phyloP scores from a whole-genome alignment of 2,888 invertebrate genomes.

The Leptinotarsa tumamoca region DNA sequence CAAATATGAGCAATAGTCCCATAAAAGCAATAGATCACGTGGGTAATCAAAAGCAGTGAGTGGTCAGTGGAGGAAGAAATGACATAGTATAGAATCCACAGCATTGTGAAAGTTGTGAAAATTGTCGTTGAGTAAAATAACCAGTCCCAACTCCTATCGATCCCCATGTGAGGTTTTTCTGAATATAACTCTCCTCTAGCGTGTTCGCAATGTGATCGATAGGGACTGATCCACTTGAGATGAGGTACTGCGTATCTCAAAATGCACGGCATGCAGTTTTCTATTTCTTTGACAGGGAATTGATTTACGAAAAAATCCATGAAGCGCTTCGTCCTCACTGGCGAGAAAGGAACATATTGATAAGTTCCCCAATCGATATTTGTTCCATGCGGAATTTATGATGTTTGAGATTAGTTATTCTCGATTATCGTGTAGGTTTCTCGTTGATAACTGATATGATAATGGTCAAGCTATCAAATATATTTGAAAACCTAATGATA shows the following conservation, averaged over 20 bases:
- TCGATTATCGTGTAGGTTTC: no score
- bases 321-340: no score
- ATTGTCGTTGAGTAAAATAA: neutral
- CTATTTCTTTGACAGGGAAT: neutral
- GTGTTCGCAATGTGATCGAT: neutral
- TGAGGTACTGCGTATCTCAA: neutral
- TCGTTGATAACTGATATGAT: no score
- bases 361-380: no score
- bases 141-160: neutral
- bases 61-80: neutral
- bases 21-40: neutral
- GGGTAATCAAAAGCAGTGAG: neutral
- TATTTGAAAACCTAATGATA: no score
- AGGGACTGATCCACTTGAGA: neutral
- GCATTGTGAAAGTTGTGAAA: neutral
- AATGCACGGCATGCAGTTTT: neutral
- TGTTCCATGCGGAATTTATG: no score
- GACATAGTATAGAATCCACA: neutral
- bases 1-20: neutral
- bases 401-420: no score
- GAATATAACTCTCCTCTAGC: neutral
- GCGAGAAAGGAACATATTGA: no score
- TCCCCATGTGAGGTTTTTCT: neutral
- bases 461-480: no score
- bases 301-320: no score